phyloP scores from a whole-genome alignment of 2,113 vertebrate species.

The Meles meles region DNA sequence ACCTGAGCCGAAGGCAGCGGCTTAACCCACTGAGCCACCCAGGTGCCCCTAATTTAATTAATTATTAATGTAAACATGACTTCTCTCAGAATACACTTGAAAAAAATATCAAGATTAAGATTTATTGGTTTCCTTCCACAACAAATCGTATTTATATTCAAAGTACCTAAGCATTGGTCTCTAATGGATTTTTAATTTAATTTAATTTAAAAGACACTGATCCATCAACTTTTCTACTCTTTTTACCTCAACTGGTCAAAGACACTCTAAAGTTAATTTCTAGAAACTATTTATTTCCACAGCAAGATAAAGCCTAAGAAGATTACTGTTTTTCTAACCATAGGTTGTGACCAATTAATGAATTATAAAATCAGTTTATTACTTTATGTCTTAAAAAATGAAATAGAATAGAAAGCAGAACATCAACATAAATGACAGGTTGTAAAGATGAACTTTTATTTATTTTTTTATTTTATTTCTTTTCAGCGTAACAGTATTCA shows the following conservation, averaged over 20 bases:
- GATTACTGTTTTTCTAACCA: neutral
- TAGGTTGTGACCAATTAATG: neutral
- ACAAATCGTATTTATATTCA: neutral
- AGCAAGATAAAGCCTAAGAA: neutral
- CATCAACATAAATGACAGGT: neutral
- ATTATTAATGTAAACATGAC: neutral
- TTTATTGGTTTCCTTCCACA: constrained; percentile 11
- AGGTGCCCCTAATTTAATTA: too few species aligned
- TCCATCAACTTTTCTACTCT: neutral
- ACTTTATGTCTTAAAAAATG: neutral
- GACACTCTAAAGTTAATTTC: constrained; percentile 23
- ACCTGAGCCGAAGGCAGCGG: too few species aligned
- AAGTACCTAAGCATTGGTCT: constrained; percentile 35
- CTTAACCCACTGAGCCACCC: too few species aligned
- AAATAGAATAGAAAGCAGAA: neutral
- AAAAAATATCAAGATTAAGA: constrained; percentile 29
- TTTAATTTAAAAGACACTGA: constrained; percentile 23
- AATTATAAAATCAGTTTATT: neutral
- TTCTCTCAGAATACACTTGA: constrained; percentile 45
- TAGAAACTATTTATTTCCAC: neutral
- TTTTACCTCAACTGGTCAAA: neutral
- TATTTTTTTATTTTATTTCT: too few species aligned
- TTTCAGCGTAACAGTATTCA: too few species aligned
- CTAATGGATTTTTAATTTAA: constrained; percentile 51
- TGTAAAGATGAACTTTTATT: neutral